Conservation (phyloP, 2,797 vertebrate genomes). For the Pampus argenteus region DNA sequence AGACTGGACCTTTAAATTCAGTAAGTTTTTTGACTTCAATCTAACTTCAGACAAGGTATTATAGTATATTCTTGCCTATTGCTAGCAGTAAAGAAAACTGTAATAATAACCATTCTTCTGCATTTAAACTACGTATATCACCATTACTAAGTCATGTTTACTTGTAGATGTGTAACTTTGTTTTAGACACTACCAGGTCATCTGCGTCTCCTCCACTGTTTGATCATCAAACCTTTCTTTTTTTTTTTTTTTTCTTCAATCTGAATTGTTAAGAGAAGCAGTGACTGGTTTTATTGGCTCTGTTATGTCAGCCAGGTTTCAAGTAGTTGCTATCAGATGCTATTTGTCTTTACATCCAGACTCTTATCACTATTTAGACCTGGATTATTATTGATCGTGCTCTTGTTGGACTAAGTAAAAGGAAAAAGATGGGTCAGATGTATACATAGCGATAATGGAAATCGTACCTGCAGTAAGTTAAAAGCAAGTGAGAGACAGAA, state of each 20-base stretch:
- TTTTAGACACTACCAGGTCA: conserved; percentile 36
- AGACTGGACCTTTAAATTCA: conserved; percentile 39
- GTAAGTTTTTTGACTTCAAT: conserved; percentile 37
- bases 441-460: conserved; percentile 7
- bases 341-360: conserved; percentile 18
- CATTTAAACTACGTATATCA: conserved; percentile 58
- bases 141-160: conserved; percentile 50
- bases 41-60: conserved; percentile 45
- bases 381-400: background rate
- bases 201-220: conserved; percentile 16
- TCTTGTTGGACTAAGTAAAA: background rate
- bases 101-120: conserved; percentile 55
- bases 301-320: conserved; percentile 4
- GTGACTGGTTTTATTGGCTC: conserved; percentile 14
- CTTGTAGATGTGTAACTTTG: conserved; percentile 48
- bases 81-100: conserved; percentile 51
- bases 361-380: background rate
- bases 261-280: conserved; percentile 16
- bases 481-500: conserved; percentile 37
- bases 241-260: background rate
- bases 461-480: background rate
- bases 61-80: conserved; percentile 48
- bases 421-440: background rate
- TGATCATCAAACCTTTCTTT: conserved; percentile 1
- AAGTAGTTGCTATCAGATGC: conserved; percentile 11